Evolutionary conservation across 2,797 vertebrate species (phyloP).

Genomic region (Heterohyrax brucei): DNA sequence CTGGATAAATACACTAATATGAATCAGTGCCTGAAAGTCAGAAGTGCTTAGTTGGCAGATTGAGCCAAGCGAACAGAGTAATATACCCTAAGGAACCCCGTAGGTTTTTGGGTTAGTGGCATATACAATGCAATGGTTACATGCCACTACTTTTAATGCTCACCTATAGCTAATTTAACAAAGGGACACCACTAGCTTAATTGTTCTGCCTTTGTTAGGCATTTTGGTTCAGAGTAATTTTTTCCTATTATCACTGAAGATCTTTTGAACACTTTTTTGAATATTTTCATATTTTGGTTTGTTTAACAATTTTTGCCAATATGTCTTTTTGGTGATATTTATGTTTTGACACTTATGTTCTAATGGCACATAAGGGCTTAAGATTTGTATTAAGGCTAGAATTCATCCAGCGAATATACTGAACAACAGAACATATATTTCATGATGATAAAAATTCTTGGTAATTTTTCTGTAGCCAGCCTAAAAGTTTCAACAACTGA

Average conservation of each 20-base stretch:
- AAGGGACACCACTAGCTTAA: background rate
- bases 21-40: background rate
- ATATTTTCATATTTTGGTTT: slow-evolving; percentile 60
- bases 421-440: slow-evolving; percentile 26
- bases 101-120: background rate
- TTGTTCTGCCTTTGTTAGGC: slow-evolving; percentile 55
- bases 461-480: slow-evolving; percentile 34
- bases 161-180: background rate
- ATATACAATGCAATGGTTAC: background rate
- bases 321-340: slow-evolving; percentile 14
- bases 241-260: background rate
- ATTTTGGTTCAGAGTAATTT: slow-evolving; percentile 54
- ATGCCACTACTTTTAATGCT: slow-evolving; percentile 42
- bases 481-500: slow-evolving; percentile 65
- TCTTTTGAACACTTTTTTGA: slow-evolving; percentile 60
- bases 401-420: background rate
- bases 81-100: background rate
- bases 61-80: background rate
- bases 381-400: slow-evolving; percentile 17
- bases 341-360: slow-evolving; percentile 63
- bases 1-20: slow-evolving; percentile 22
- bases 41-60: background rate
- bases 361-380: slow-evolving; percentile 37
- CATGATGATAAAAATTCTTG: slow-evolving; percentile 49
- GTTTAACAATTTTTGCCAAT: slow-evolving; percentile 21